Conservation (phyloP, 2,888 invertebrate genomes). For the Nomada ferruginata region DNA sequence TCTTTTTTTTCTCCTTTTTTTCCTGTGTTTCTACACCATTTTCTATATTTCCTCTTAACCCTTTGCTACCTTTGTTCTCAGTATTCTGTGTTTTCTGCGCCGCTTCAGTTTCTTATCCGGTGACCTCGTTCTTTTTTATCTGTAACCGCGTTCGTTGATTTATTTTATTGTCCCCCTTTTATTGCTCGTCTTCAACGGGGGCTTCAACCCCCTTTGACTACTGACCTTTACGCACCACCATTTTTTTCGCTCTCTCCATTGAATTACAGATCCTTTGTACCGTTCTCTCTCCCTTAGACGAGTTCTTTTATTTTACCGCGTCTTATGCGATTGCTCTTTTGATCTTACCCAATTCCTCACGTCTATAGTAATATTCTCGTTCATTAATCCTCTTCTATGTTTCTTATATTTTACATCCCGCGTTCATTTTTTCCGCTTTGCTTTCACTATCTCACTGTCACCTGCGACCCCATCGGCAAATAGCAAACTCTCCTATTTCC, state of each 20-base stretch:
- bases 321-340: not conserved
- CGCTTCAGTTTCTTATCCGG: not conserved
- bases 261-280: not conserved
- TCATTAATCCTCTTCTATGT: not conserved
- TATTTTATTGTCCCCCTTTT: not conserved
- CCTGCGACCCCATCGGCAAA: not conserved
- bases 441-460: not conserved
- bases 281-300: not conserved
- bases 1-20: slow-evolving; percentile 16
- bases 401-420: not conserved
- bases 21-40: slow-evolving; percentile 15
- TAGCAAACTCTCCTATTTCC: not conserved
- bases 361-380: not conserved
- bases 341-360: no score
- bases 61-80: not conserved
- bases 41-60: slow-evolving; percentile 25
- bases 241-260: not conserved
- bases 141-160: not conserved
- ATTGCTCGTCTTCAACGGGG: not conserved
- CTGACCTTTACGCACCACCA: slow-evolving; percentile 1
- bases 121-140: not conserved
- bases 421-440: not conserved
- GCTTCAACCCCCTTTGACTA: not conserved
- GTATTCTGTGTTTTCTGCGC: not conserved
- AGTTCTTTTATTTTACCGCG: not conserved